Conservation (phyloP, 2,888 invertebrate genomes). For the Drosophila diplacantha region DNA sequence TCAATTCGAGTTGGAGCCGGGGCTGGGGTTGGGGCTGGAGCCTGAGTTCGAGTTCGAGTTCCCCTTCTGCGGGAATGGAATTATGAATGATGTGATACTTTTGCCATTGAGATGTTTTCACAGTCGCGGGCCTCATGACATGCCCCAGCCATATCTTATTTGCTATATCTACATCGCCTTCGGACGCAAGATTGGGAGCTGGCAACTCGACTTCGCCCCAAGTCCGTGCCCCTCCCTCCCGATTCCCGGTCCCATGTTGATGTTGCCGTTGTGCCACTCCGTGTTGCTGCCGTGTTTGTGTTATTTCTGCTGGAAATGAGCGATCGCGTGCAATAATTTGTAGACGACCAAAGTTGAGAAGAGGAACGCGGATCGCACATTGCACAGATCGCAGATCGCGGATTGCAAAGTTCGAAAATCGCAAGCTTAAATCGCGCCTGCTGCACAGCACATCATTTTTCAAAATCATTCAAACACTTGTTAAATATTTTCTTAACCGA, state of each 20-base stretch:
- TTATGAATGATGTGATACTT: slow-evolving; percentile 75
- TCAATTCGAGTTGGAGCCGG: slow-evolving; percentile 48
- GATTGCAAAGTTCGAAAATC: neutral
- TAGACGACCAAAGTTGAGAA: slow-evolving; percentile 47
- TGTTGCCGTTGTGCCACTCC: slow-evolving; percentile 27
- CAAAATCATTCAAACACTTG: slow-evolving; percentile 77
- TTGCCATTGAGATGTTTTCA: slow-evolving; percentile 72
- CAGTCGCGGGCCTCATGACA: slow-evolving; percentile 72
- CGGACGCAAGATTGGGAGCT: slow-evolving; percentile 40
- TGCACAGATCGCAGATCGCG: neutral
- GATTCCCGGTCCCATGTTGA: slow-evolving; percentile 1
- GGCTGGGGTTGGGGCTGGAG: neutral
- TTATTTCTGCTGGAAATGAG: slow-evolving; percentile 71
- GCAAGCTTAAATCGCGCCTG: slow-evolving; percentile 8
- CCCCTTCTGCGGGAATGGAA: slow-evolving; percentile 62
- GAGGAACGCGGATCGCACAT: slow-evolving; percentile 3
- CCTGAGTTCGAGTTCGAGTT: neutral
- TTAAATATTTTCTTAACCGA: slow-evolving; percentile 75
- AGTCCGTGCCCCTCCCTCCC: neutral
- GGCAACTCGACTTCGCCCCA: slow-evolving; percentile 44
- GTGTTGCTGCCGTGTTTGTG: slow-evolving; percentile 59
- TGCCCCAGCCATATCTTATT: slow-evolving; percentile 68
- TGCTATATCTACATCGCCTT: slow-evolving; percentile 70
- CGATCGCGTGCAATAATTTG: slow-evolving; percentile 71
- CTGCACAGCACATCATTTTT: slow-evolving; percentile 73